These are phyloP conservation scores for Chrysomallon squamiferum DNA, from an alignment of 1,140 invertebrate genomes.

Conservation along the genomic window DNA sequence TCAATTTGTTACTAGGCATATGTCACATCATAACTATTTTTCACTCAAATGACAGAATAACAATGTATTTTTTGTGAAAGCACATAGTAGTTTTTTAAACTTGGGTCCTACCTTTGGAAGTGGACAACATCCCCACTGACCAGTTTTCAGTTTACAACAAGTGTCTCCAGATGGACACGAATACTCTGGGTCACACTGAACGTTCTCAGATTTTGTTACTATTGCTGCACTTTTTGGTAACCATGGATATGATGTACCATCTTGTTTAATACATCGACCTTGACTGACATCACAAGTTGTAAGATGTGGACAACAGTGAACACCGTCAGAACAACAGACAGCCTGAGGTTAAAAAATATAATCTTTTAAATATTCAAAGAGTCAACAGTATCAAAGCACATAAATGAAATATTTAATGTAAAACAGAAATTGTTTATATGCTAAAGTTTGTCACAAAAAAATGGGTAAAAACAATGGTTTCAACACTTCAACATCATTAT, in stretches of 20 bases:
- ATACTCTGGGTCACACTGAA: constrained; percentile 13
- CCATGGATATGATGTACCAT: constrained; percentile 12
- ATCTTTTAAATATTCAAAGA: background rate
- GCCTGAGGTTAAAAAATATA: constrained; percentile 17
- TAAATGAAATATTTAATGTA: no score
- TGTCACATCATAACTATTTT: no score
- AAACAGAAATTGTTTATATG: background rate
- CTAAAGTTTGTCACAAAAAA: background rate
- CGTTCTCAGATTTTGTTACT: background rate
- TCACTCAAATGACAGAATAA: no score
- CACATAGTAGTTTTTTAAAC: no score
- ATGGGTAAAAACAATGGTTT: background rate
- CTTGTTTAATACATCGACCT: constrained; percentile 26
- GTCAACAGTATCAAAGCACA: no score
- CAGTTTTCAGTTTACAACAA: constrained; percentile 58
- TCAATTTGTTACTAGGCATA: no score
- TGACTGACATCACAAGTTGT: constrained; percentile 38
- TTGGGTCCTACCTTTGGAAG: constrained; percentile 37
- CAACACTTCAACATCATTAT: background rate
- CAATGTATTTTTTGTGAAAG: no score
- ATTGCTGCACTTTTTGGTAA: constrained; percentile 10
- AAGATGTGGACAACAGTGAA: constrained; percentile 45
- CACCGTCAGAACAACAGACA: constrained; percentile 36
- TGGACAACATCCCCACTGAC: constrained; percentile 63
- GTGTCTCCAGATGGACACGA: constrained; percentile 61